Conservation (phyloP, 2,113 vertebrate species). For the Brachionichthys hirsutus region DNA sequence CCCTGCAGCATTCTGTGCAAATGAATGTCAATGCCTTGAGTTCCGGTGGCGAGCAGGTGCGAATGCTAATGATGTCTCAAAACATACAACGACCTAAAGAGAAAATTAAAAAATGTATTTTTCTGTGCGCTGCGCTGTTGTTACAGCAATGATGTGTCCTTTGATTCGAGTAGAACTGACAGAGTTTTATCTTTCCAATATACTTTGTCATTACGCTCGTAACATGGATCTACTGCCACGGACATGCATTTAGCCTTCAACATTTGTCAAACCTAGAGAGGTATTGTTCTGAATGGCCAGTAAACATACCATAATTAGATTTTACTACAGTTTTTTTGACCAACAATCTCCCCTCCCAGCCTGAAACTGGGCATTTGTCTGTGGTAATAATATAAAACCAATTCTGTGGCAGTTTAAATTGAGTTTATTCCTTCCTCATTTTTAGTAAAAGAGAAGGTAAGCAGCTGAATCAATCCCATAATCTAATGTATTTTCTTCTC, state of each 20-base stretch:
- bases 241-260: constrained; percentile 45
- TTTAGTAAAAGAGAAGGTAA: constrained; percentile 66
- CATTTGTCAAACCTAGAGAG: constrained; percentile 54
- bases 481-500: constrained; percentile 55
- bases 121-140: constrained; percentile 14
- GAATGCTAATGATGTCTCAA: constrained; percentile 50
- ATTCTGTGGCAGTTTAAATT: constrained; percentile 65
- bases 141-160: constrained; percentile 17
- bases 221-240: constrained; percentile 67
- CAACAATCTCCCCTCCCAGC: constrained; percentile 46
- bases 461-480: constrained; percentile 59
- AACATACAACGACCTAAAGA: constrained; percentile 15
- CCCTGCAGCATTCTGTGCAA: constrained; percentile 41
- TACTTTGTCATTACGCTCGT: constrained; percentile 72
- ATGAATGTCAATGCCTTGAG: constrained; percentile 54
- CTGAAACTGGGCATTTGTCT: constrained; percentile 65
- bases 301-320: constrained; percentile 59
- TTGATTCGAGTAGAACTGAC: constrained; percentile 53
- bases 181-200: constrained; percentile 75
- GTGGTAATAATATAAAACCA: constrained; percentile 69
- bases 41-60: constrained; percentile 50
- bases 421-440: constrained; percentile 66
- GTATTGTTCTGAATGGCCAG: constrained; percentile 70
- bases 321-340: constrained; percentile 56
- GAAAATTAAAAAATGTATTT: constrained; percentile 1